These are phyloP conservation scores for Pollachius pollachius DNA, from an alignment of 2,113 vertebrate species.

Conservation along the genomic window DNA sequence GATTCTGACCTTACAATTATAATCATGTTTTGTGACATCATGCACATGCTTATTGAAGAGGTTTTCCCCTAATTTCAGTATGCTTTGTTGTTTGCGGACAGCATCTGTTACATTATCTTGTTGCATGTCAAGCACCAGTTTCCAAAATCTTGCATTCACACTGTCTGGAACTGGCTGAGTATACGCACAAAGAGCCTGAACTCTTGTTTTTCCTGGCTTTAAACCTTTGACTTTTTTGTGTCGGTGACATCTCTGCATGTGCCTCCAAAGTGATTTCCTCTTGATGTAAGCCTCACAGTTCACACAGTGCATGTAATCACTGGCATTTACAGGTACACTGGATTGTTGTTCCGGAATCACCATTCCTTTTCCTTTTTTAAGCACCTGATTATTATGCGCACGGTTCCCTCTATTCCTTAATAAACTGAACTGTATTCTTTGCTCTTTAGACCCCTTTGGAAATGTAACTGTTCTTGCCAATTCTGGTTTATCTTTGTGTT, in stretches of 20 bases:
- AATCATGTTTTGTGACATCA: constrained; percentile 24
- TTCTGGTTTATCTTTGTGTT: constrained; percentile 21
- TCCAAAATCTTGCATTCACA: constrained; percentile 22
- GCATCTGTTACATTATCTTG: constrained; percentile 22
- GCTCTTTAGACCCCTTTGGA: constrained; percentile 38
- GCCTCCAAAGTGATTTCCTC: constrained; percentile 35
- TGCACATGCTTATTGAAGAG: constrained; percentile 34
- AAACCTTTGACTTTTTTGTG: background rate
- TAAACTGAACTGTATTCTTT: constrained; percentile 26
- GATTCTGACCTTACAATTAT: too few relatives aligned
- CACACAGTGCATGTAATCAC: constrained; percentile 39
- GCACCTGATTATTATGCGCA: constrained; percentile 40
- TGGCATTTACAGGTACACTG: constrained; percentile 11
- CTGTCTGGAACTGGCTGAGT: constrained; percentile 24
- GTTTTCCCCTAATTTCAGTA: constrained; percentile 26
- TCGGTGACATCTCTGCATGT: constrained; percentile 23
- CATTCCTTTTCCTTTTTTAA: constrained; percentile 34
- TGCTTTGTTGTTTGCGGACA: constrained; percentile 23
- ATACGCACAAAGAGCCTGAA: constrained; percentile 28
- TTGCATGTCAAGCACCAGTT: constrained; percentile 35
- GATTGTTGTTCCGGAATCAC: constrained; percentile 21
- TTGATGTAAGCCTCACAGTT: constrained; percentile 29
- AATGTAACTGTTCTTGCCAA: constrained; percentile 37
- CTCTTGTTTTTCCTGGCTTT: constrained; percentile 3
- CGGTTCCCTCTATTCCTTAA: constrained; percentile 43